Base-by-base conservation (phyloP, 2,888 invertebrate genomes). In the Lasioglossum leucozonium region DNA sequence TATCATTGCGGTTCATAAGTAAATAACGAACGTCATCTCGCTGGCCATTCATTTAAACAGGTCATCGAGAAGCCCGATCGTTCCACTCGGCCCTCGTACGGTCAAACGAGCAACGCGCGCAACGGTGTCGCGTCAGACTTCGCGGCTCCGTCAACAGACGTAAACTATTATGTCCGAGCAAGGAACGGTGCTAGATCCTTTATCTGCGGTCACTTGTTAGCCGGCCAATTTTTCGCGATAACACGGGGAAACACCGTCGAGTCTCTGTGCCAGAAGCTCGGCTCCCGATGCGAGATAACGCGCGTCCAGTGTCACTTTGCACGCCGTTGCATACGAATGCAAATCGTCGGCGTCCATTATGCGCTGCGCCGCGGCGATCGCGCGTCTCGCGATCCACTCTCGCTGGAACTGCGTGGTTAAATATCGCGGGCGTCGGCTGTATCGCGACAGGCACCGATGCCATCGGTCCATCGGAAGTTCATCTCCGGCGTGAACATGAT, bases 351-450 rank as follows among this genome's bases (percentile, higher is more conserved):
- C 72, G 51, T 74, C 75, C 77, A 77, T 81, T 76, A 76, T 44
- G 72, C 72, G 18, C 51, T 37, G 75, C 37, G 0, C 8, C 40
- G 40, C 22, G 51, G 80, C 81, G 73, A 69, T 78, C 71, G 81
- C 69, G 73, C 77, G 62, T 74, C 55, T 67, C 51, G 72, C 81
- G 81, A 76, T 85, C 37, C 81, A 65, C 77, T 86, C 79, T 78
- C 75, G 72, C 81, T 77, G 77, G 18, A 67, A 62, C 34, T 75
- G 72, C 75, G 80, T 80, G 79, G 72, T 76, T 75, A 75, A 79
- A 40, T 51, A 82, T 65, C 42, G 62, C 79, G 42, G 58, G 34
- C 69, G 37, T 75, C 71, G 22, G 18, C 37, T 40, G 65, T n/a
- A 44, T 71, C 71, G 71, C 42, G 40, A 18, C 4, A 34, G 40